Evolutionary conservation across 2,888 invertebrate species (phyloP), one percentile per base, ranked within the genome.

Genomic region (Drosophila yooni): DNA sequence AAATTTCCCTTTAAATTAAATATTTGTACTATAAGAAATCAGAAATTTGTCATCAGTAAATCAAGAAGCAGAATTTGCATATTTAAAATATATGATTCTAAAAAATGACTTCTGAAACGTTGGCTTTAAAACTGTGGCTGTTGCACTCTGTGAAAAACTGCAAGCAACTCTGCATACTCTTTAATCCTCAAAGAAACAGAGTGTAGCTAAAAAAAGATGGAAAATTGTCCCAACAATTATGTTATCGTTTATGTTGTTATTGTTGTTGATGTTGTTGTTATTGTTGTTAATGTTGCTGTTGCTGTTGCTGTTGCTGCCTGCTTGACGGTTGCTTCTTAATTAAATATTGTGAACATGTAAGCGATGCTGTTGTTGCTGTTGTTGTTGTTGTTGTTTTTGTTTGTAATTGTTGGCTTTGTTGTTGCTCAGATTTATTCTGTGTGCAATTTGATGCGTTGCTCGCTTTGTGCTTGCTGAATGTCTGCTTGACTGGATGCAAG

Each of bases 341-440:
- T 89, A 90, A 89, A 89, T 89, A 85, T 89, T 90, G 85, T 90
- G 89, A 90, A 75, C 84, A 63, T 62, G 73, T 60, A 48, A 38
- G 70, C 60, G 63, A 53, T 48, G 71, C 48, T 58, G 69, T 53
- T 67, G 70, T 38, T 66, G 62, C 27, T 71, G 34, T 52, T 70
- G 74, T 52, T 78, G 40, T 25, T 57, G 66, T 53, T 65, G 67
- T 38, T 50, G 71, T 46, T 58, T 59, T 53, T 78, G 51, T 36
- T 70, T 50, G 71, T 46, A 56, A 62, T 53, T 78, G 51, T 36
- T 70, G 64, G 34, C 74, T 50, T 46, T 74, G 72, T 54, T 78
- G 53, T 36, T 36, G 58, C n/a, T 46, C 54, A 58, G 63, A 33
- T 46, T 46, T 59, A 63, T 76, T 51, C 53, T 48, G 58, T 50